phyloP scores from a whole-genome alignment of 2,113 vertebrate species.

The Pygoscelis antarcticus region DNA sequence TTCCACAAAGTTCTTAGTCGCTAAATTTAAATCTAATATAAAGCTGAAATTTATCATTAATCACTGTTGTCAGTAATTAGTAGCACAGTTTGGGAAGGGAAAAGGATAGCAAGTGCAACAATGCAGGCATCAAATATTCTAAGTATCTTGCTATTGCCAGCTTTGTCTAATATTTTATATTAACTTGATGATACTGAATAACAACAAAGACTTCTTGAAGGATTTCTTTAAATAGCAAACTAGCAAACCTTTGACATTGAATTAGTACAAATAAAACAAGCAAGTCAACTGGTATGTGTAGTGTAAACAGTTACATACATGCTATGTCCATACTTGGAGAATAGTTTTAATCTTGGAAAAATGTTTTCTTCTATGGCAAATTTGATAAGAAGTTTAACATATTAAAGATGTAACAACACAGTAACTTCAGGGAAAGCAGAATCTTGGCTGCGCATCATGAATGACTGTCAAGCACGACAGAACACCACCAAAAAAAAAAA shows the following conservation, averaged over 20 bases:
- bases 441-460: neutral
- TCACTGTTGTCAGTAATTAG: constrained; percentile 8
- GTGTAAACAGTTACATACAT: neutral
- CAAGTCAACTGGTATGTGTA: neutral
- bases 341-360: neutral
- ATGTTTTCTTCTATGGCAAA: neutral
- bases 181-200: constrained; percentile 5
- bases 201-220: neutral
- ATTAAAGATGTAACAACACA: neutral
- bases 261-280: neutral
- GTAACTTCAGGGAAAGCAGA: neutral
- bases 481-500: neutral
- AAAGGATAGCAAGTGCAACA: neutral
- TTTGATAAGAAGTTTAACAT: neutral
- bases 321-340: neutral
- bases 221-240: neutral
- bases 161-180: constrained; percentile 12
- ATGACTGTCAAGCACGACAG: neutral
- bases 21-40: constrained; percentile 41
- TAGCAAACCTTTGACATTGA: neutral
- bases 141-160: neutral
- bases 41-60: constrained; percentile 21
- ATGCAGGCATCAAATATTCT: neutral
- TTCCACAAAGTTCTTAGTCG: constrained; percentile 31
- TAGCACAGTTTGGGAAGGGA: constrained; percentile 9